phyloP scores from a whole-genome alignment of 2,888 invertebrate species.

The Polyommatus iphigenia region DNA sequence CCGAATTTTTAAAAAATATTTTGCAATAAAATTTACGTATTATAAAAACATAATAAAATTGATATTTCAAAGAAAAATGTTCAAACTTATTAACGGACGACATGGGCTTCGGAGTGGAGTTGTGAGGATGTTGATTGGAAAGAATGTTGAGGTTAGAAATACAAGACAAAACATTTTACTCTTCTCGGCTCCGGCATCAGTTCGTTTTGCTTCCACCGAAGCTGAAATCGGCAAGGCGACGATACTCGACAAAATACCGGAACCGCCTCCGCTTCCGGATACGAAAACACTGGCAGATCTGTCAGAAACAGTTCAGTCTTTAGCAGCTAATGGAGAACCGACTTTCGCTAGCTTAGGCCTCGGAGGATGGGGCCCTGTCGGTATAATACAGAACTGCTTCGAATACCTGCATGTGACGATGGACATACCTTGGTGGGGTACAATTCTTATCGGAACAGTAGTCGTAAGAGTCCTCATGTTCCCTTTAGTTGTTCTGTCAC shows the following conservation, averaged over 20 bases:
- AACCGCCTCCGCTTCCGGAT: slow-evolving; percentile 72
- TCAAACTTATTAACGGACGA: slow-evolving; percentile 63
- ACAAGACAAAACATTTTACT: slow-evolving; percentile 61
- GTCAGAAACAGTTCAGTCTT: slow-evolving; percentile 63
- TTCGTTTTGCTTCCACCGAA: slow-evolving; percentile 63
- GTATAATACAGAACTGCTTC: slow-evolving; percentile 88
- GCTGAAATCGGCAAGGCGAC: slow-evolving; percentile 56
- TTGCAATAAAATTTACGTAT: neutral
- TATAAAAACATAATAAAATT: neutral
- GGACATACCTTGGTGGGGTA: slow-evolving; percentile 96
- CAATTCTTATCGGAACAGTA: slow-evolving; percentile 90
- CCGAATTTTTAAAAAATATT: neutral
- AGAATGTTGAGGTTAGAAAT: slow-evolving; percentile 74
- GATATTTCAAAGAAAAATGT: slow-evolving; percentile 52
- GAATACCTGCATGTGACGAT: slow-evolving; percentile 90
- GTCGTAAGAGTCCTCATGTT: slow-evolving; percentile 88
- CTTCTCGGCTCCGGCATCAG: slow-evolving; percentile 61
- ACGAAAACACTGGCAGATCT: slow-evolving; percentile 55
- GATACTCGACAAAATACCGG: slow-evolving; percentile 65
- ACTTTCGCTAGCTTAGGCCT: slow-evolving; percentile 90
- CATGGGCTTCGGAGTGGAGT: slow-evolving; percentile 65
- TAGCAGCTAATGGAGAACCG: slow-evolving; percentile 84
- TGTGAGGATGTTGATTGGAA: slow-evolving; percentile 63
- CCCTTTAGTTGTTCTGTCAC: slow-evolving; percentile 91
- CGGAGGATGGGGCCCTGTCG: slow-evolving; percentile 90